phyloP scores from a whole-genome alignment of 2,113 vertebrate species.

The Epinephelus lanceolatus region DNA sequence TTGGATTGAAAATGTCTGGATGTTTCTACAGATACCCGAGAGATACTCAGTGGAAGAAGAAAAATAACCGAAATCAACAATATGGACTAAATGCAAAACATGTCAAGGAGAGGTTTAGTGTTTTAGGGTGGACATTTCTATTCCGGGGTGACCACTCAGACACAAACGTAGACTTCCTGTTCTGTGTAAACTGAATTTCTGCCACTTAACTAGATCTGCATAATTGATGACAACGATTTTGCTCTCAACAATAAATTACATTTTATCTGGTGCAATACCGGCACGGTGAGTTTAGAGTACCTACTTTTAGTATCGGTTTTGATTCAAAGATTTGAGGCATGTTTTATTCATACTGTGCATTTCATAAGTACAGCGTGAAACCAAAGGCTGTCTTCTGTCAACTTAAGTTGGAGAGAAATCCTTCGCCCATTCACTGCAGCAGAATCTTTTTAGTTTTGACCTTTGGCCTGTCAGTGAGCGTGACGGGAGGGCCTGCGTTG shows the following conservation, averaged over 20 bases:
- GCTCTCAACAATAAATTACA: background rate
- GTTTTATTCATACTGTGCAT: slow-evolving; percentile 40
- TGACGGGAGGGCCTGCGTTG: slow-evolving; percentile 58
- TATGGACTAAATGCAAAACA: background rate
- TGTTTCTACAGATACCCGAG: background rate
- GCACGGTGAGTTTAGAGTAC: background rate
- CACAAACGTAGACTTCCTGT: background rate
- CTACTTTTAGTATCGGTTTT: background rate
- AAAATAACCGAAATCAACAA: background rate
- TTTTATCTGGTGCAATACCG: background rate
- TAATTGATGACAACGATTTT: slow-evolving; percentile 12
- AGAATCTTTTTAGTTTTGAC: slow-evolving; percentile 52
- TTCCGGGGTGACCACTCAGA: background rate
- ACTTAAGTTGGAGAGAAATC: slow-evolving; percentile 17
- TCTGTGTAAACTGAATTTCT: slow-evolving; percentile 4
- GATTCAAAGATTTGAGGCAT: slow-evolving; percentile 24
- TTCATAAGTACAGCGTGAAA: slow-evolving; percentile 19
- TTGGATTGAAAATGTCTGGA: background rate
- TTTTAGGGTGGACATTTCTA: background rate
- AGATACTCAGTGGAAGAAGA: background rate
- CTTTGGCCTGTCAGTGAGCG: slow-evolving; percentile 56
- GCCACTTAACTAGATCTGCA: background rate
- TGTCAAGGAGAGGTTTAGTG: background rate
- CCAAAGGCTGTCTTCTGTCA: slow-evolving; percentile 50
- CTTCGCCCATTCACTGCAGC: slow-evolving; percentile 13